These are phyloP conservation scores for Griposia aprilina DNA, from an alignment of 2,888 invertebrate species.

Conservation along the genomic window DNA sequence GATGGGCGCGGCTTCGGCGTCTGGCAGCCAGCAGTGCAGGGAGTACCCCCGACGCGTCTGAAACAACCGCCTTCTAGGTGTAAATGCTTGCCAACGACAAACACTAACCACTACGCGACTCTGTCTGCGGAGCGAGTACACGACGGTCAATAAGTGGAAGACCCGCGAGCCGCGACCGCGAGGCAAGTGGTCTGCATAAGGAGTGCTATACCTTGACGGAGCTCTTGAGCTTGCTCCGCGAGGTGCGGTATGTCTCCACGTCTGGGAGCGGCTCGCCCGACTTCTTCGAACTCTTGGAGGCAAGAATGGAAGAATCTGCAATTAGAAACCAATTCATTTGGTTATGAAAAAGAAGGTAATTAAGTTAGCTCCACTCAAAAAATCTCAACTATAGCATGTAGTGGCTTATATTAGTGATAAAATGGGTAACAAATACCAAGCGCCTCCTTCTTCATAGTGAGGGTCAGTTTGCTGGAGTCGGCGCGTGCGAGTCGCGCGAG, in stretches of 20 bases:
- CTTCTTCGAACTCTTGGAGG: constrained; percentile 85
- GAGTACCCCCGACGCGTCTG: constrained; percentile 89
- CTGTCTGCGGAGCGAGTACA: neutral
- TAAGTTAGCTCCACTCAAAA: neutral
- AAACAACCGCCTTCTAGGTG: constrained; percentile 88
- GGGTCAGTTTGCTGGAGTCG: constrained; percentile 71
- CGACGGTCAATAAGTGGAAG: neutral
- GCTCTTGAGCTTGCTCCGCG: constrained; percentile 80
- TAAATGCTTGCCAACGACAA: constrained; percentile 70
- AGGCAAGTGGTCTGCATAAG: constrained; percentile 8
- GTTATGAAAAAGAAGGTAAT: neutral
- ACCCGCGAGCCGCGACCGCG: neutral
- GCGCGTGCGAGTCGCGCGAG: constrained; percentile 57
- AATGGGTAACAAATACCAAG: constrained; percentile 72
- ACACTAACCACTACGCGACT: constrained; percentile 15
- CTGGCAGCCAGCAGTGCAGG: constrained; percentile 89
- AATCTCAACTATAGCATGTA: neutral
- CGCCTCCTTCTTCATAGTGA: constrained; percentile 85
- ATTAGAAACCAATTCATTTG: constrained; percentile 3
- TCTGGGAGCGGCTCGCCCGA: constrained; percentile 82
- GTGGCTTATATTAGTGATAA: neutral
- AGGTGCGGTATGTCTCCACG: constrained; percentile 82
- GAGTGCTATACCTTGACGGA: constrained; percentile 82
- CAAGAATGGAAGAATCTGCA: constrained; percentile 84
- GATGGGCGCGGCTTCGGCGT: constrained; percentile 76